Base-by-base conservation (phyloP, 2,797 vertebrate species). In the Ibycter americanus region DNA sequence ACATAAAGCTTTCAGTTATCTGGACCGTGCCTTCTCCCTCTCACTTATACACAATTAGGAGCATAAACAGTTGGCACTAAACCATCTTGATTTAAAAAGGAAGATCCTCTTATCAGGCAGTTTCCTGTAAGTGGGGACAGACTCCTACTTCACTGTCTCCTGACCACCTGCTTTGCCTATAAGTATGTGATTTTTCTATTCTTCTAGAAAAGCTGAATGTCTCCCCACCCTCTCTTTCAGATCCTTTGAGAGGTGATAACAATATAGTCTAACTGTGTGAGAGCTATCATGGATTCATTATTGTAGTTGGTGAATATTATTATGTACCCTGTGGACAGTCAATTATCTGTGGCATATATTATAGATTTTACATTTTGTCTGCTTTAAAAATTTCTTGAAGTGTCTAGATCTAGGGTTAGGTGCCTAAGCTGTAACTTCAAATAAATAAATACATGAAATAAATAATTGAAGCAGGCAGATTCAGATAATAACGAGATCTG, bases 361-460 rank as follows among this genome's bases (percentile, higher is more conserved):
- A 15, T 79, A 72, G 68, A 62, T 90, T 71, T 88, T 91, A 27
- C 65, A 47, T 74, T 92, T 95, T 83, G 12, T 77, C 65, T 95
- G 17, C 58, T 88, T 92, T 46, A 90, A 89, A 76, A 62, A 70
- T 49, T 84, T 47, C 36, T 87, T 52, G 32, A 87, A 89, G 49
- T 77, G 63, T 52, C 61, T 83, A 67, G 40, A 92, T 44, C 32
- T 26, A 83, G 23, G 11, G 32, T 44, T 73, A 87, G 71, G 59
- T 85, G 42, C 59, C 87, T 87, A 90, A 84, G 15, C 70, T 95
- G 25, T 85, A 77, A 40, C 56, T 77, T 90, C 70, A 89, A 70
- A 92, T 83, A 95, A 90, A 91, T 70, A 82, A 93, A 93, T 80
- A 61, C 22, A 42, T 83, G 76, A 89, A 87, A 92, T 80, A 90